Evolutionary conservation across 2,888 invertebrate genomes (phyloP).

Genomic region (Cordilura impudica): DNA sequence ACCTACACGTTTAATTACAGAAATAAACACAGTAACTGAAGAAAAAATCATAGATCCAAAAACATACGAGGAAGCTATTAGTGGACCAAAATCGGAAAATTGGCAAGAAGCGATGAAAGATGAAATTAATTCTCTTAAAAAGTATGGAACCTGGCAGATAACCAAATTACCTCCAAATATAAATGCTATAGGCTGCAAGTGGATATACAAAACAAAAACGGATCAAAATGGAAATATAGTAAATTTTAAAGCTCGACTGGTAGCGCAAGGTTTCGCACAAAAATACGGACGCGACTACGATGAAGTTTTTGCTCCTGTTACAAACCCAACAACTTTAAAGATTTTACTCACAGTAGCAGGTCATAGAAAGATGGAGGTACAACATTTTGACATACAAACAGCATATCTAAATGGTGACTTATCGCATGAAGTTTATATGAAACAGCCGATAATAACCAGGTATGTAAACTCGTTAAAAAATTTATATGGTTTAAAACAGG

Average conservation of each 20-base stretch:
- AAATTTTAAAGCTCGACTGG: slow-evolving; percentile 35
- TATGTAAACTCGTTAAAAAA: slow-evolving; percentile 39
- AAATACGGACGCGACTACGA: slow-evolving; percentile 22
- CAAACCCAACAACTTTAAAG: slow-evolving; percentile 56
- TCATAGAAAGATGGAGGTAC: slow-evolving; percentile 20
- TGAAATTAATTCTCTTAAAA: slow-evolving; percentile 38
- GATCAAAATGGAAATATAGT: slow-evolving; percentile 47
- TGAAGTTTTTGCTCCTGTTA: slow-evolving; percentile 53
- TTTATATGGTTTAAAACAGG: slow-evolving; percentile 45
- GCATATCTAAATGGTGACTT: slow-evolving; percentile 16
- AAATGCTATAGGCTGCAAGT: slow-evolving; percentile 13
- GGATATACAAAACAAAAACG: no score
- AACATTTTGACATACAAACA: slow-evolving; percentile 16
- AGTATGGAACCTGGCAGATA: slow-evolving; percentile 44
- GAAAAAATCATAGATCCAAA: no score
- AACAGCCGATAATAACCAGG: not conserved
- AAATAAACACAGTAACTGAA: no score
- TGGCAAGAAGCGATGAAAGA: slow-evolving; percentile 43
- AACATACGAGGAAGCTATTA: slow-evolving; percentile 13
- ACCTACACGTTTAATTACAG: no score
- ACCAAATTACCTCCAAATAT: not conserved
- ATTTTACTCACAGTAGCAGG: slow-evolving; percentile 41
- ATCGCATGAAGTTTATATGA: slow-evolving; percentile 6
- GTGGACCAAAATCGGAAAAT: slow-evolving; percentile 6
- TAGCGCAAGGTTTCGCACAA: slow-evolving; percentile 16